Evolutionary conservation across 2,797 vertebrate species (phyloP).

Genomic region (Galagoides demidoff): DNA sequence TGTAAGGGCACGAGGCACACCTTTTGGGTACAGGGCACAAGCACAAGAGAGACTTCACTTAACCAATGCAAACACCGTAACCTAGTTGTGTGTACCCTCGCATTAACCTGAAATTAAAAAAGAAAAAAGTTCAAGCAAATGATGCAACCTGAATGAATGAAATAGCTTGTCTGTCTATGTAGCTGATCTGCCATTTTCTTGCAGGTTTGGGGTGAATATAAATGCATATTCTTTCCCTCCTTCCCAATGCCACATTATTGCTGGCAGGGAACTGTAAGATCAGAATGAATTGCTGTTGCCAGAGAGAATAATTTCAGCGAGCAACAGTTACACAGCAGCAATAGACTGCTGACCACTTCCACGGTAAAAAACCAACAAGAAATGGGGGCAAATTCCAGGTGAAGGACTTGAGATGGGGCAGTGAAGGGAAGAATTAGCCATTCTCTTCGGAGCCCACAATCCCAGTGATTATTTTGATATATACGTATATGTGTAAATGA

Average conservation of each 20-base stretch:
- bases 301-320: neutral
- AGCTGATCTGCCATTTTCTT: neutral
- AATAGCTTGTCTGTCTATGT: neutral
- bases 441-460: neutral
- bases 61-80: too few species aligned
- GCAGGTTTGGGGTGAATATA: neutral
- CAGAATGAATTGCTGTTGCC: neutral
- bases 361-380: neutral
- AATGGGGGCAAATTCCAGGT: neutral
- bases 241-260: neutral
- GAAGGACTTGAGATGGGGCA: neutral
- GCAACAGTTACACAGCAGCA: neutral
- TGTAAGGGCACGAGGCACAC: too few species aligned
- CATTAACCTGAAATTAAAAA: too few species aligned
- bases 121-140: neutral
- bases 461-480: neutral
- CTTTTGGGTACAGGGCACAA: too few species aligned
- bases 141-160: neutral
- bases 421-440: neutral
- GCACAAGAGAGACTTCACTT: too few species aligned
- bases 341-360: neutral
- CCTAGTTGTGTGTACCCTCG: too few species aligned
- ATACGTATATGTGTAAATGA: neutral
- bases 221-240: neutral
- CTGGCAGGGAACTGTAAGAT: neutral